Conservation (phyloP, 2,113 vertebrate species). For the Tetraodon nigroviridis region DNA sequence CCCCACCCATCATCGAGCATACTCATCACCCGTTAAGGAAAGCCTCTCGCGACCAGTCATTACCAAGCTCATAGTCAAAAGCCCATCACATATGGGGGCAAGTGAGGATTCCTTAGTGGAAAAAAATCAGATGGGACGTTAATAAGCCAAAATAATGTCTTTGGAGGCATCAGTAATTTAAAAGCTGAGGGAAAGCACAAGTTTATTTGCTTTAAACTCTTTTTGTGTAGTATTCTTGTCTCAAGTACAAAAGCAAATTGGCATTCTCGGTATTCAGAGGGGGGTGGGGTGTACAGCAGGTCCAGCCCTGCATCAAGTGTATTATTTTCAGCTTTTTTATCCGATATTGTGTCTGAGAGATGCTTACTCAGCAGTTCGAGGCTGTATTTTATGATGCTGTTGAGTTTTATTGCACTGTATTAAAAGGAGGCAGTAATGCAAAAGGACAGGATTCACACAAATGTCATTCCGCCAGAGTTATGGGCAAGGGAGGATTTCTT, state of each 20-base stretch:
- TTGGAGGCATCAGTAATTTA: neutral
- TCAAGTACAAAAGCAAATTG: neutral
- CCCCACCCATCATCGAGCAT: slow-evolving; percentile 62
- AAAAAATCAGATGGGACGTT: slow-evolving; percentile 44
- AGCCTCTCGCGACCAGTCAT: slow-evolving; percentile 55
- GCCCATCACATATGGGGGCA: slow-evolving; percentile 41
- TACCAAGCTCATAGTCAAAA: slow-evolving; percentile 36
- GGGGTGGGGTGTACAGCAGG: neutral
- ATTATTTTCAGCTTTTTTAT: slow-evolving; percentile 3
- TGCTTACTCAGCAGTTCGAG: neutral
- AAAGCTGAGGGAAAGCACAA: neutral
- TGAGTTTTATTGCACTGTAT: slow-evolving; percentile 1
- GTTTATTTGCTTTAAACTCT: neutral
- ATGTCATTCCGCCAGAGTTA: neutral
- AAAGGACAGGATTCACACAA: neutral
- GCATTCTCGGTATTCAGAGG: neutral
- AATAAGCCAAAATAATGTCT: slow-evolving; percentile 26
- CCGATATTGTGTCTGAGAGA: neutral
- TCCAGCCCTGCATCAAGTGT: neutral
- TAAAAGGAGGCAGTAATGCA: slow-evolving; percentile 6
- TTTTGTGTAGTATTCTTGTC: neutral
- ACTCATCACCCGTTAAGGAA: slow-evolving; percentile 56
- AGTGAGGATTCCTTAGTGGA: slow-evolving; percentile 40
- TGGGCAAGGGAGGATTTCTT: slow-evolving; percentile 1
- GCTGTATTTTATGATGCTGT: neutral